phyloP scores from a whole-genome alignment of 2,113 vertebrate genomes.

The Hystrix brachyura region DNA sequence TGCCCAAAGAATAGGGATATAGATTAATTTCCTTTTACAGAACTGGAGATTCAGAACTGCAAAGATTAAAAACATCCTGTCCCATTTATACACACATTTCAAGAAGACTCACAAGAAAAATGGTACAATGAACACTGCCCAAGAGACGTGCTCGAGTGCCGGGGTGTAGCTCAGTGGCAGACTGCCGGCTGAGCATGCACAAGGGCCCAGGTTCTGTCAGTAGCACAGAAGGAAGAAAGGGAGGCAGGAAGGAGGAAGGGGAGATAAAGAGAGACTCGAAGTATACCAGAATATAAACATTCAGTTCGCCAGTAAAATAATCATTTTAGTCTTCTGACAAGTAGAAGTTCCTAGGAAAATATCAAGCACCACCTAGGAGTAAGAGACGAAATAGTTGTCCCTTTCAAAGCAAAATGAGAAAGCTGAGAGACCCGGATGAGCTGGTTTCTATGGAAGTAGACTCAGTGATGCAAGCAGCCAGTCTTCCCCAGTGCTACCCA shows the following conservation, averaged over 20 bases:
- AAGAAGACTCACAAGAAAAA: background rate
- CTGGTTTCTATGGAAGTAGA: background rate
- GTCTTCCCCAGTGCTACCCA: background rate
- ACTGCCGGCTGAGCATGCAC: background rate
- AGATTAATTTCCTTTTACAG: background rate
- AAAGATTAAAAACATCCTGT: background rate
- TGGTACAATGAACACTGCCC: too few species aligned
- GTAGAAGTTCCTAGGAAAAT: background rate
- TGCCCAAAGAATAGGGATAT: fast-evolving
- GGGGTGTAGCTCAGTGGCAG: too few species aligned
- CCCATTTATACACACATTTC: background rate
- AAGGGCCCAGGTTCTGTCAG: too few species aligned
- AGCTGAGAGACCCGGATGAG: background rate
- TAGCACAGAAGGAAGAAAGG: background rate
- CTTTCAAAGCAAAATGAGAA: background rate
- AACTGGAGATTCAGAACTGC: background rate
- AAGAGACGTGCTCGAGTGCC: background rate
- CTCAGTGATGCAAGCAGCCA: background rate
- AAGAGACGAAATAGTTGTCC: background rate
- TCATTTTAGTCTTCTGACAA: background rate
- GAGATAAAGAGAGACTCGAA: background rate
- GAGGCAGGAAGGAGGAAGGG: background rate
- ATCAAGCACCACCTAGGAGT: background rate
- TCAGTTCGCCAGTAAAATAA: background rate
- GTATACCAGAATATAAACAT: background rate